Evolutionary conservation across 2,113 vertebrate genomes (phyloP), one percentile per base, ranked within the genome.

Genomic region (Brachirus orientalis): DNA sequence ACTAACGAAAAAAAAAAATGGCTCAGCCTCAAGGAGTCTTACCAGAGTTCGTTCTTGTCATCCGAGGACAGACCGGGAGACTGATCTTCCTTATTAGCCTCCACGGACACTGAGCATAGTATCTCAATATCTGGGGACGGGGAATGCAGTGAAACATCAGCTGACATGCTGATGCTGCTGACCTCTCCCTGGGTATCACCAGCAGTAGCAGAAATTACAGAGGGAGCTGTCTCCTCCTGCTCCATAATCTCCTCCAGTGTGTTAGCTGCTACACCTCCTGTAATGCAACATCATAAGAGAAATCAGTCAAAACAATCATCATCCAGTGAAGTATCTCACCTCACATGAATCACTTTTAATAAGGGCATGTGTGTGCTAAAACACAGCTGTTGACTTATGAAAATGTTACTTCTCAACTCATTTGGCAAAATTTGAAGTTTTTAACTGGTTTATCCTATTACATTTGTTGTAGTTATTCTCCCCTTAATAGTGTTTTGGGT

Each of bases 241-340:
- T 98, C 96, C 87, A 90, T 92, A 63, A 97, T 95, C 85, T 95
- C 95, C 76, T 95, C 94, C 80, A 96, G 88, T 63, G 88, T 92
- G 62, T 80, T 85, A 67, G 92, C 91, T 69, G 89, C 78, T 63
- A 72, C 82, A 57, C 75, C 72, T 7, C 71, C 90, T 91, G 87
- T 10, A 58, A 73, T 64, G 85, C 64, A 79, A 17, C 17, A 52
- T 10, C 56, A 66, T 4, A 57, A 38, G 33, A 4, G 43, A 19
- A 22, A 9, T 19, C 44, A 48, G n/a, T 40, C 1, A 64, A 11
- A 35, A 64, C 0, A 9, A n/a, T 8, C 48, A 14, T 7, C 7
- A 10, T 6, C 36, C 37, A 55, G 5, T 54, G n/a, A 13, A 45
- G 16, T 33, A 51, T 33, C 44, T 36, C 52, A 13, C 16, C 52